phyloP scores from a whole-genome alignment of 2,113 vertebrate genomes.

The Gavia stellata region DNA sequence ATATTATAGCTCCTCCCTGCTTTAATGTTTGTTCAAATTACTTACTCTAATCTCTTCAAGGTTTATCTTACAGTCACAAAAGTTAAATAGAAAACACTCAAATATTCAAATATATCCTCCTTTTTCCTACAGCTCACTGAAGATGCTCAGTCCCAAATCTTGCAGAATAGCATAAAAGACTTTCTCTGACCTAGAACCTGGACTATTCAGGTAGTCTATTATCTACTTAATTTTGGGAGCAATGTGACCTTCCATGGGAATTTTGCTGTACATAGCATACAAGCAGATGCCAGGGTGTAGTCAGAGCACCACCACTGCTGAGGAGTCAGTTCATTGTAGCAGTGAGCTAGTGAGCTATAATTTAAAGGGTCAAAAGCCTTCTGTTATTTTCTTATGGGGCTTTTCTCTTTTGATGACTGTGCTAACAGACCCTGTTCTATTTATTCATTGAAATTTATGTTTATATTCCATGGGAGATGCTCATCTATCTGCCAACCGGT shows the following conservation, averaged over 20 bases:
- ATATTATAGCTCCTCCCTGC: not conserved
- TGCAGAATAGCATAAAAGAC: not conserved
- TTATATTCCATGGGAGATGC: constrained; percentile 26
- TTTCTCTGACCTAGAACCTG: not conserved
- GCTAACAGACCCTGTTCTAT: constrained; percentile 56
- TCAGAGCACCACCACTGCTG: not conserved
- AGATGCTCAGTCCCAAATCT: not conserved
- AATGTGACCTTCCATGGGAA: not conserved
- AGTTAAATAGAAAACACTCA: not conserved
- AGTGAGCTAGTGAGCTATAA: not conserved
- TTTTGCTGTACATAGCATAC: not conserved
- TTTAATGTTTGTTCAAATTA: not conserved
- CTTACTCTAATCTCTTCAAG: not conserved
- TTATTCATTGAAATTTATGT: constrained; percentile 63
- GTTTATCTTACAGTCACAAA: not conserved
- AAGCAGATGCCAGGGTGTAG: not conserved
- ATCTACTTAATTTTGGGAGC: not conserved
- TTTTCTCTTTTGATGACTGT: constrained; percentile 41
- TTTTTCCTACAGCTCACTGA: not conserved
- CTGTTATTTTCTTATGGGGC: constrained; percentile 44
- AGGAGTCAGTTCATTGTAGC: not conserved
- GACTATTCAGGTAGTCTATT: not conserved
- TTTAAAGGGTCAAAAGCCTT: constrained; percentile 62
- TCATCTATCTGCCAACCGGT: constrained; percentile 51
- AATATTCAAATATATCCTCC: not conserved